phyloP scores from a whole-genome alignment of 2,888 invertebrate species.

The Pandemis corylana region DNA sequence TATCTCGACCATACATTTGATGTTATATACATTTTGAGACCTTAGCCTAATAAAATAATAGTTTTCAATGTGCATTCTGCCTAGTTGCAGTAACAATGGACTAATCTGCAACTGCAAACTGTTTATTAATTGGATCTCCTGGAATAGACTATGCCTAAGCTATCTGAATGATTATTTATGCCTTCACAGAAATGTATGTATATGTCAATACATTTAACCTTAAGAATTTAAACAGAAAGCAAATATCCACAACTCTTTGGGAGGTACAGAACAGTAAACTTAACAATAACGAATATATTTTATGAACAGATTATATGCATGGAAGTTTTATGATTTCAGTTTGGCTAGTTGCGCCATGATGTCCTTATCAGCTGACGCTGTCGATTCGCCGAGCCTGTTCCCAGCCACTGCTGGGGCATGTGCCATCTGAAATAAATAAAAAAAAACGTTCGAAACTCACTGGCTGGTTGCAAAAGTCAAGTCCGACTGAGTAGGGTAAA shows the following conservation, averaged over 20 bases:
- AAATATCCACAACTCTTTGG: neutral
- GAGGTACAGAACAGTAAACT: neutral
- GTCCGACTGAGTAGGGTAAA: neutral
- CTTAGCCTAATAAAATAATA: no score
- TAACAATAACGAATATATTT: constrained; percentile 21
- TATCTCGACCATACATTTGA: no score
- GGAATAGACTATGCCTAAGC: neutral
- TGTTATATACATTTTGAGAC: no score
- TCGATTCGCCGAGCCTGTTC: constrained; percentile 83
- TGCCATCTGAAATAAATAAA: constrained; percentile 83
- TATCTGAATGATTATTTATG: neutral
- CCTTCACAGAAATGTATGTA: no score
- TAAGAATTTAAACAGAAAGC: neutral
- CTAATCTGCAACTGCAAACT: no score
- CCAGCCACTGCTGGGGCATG: constrained; percentile 87
- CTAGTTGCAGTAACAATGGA: no score
- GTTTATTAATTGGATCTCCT: neutral
- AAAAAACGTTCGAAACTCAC: neutral
- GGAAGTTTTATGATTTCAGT: constrained; percentile 72
- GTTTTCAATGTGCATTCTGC: no score
- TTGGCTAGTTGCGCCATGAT: constrained; percentile 90
- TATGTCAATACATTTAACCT: neutral
- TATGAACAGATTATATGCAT: neutral
- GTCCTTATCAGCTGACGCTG: constrained; percentile 87
- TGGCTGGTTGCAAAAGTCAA: neutral